Base-by-base conservation (phyloP, 1,140 invertebrate species). In the Plodia interpunctella region DNA sequence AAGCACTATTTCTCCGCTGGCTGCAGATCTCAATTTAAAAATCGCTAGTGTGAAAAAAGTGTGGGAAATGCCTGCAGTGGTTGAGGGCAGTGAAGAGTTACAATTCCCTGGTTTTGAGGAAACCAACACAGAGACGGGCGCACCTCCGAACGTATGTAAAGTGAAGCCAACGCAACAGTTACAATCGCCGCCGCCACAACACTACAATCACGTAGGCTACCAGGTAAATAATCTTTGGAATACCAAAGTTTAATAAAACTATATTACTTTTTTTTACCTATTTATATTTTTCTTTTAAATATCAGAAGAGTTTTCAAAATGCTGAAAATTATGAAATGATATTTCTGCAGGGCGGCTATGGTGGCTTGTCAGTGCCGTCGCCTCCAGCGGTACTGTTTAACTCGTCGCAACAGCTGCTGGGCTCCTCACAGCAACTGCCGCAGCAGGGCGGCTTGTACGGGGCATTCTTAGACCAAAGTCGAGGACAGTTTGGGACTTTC, bases 1-100 rank as follows among this genome's bases (percentile, higher is more conserved):
- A 17, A 90, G 85, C 60, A 89, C 89, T 18, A 90, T 90, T 62
- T 90, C 90, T 10, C 87, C 90, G 49, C 66, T 90, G 74, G 83
- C 90, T 68, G 96, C 96, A 28, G 97, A 98, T 80, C 92, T 98
- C 10, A 97, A 97, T 90, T 92, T 97, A 83, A 98, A 98, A 90
- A 98, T 98, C 70, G 96, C 96, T 6, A 97, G 96, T 56, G 97
- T 98, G 4, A 98, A 98, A 87, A 98, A 97, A 84, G 96, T 95
- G 50, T 96, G 95, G 95, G 95, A 96, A 71, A 94, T 91, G 79
- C 92, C 92, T 44, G 91, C 93, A 19, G 87, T 88, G 11, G 89
- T 93, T 5, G 92, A 94, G 89, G 91, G 92, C 90, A 38, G 91
- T 91, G 52, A 89, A 58, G 83, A 90, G 63, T 66, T 90, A 54